phyloP scores from a whole-genome alignment of 2,888 invertebrate genomes.

The Strigamia maritima region DNA sequence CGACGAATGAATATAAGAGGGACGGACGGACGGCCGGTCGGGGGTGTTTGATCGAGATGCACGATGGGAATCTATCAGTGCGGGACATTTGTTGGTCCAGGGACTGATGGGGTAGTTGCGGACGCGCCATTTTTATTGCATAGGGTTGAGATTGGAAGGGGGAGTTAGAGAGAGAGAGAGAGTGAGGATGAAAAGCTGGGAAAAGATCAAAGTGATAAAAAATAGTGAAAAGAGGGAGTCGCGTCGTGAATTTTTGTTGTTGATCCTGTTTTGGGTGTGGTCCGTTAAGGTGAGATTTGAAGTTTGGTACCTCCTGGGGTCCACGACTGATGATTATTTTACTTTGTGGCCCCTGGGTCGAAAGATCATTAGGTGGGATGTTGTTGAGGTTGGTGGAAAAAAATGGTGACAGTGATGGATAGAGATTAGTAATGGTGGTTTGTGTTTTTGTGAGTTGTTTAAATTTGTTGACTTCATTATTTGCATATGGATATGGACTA shows the following conservation, averaged over 20 bases:
- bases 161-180: not conserved
- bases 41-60: not conserved
- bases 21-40: not conserved
- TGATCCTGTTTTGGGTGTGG: not conserved
- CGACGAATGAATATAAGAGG: not conserved
- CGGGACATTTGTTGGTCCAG: not conserved
- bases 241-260: not conserved
- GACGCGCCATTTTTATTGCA: not conserved
- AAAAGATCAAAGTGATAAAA: slow-evolving; percentile 17
- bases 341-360: slow-evolving; percentile 4
- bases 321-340: slow-evolving; percentile 4
- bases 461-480: not conserved
- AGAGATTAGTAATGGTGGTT: slow-evolving; percentile 4
- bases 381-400: not conserved
- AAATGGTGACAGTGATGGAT: not conserved
- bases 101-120: not conserved
- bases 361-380: not conserved
- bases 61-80: not conserved
- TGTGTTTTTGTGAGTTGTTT: not conserved
- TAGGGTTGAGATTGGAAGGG: slow-evolving; percentile 16
- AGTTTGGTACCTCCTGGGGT: not conserved
- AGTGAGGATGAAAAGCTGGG: not conserved
- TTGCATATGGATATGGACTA: no score
- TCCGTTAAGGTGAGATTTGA: not conserved
- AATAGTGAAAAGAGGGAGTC: not conserved